Evolutionary conservation across 2,888 invertebrate species (phyloP), one percentile per base, ranked within the genome.

Genomic region (Gortyna flavago): DNA sequence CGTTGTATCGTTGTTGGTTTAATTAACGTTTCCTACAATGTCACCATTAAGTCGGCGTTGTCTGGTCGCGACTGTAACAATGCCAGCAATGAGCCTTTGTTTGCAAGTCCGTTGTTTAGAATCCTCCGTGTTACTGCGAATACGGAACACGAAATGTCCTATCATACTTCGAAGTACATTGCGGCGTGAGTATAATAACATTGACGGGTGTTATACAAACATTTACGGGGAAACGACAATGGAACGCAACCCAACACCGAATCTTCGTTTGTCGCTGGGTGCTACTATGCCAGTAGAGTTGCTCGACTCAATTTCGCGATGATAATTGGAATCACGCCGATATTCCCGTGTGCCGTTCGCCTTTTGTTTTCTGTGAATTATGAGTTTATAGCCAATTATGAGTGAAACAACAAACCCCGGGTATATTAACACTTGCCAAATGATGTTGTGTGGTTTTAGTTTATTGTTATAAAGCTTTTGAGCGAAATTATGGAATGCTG

Each of bases 21-120:
- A 95, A 96, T 95, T 95, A 95, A 95, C 93, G 92, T 94, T 95
- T 94, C 93, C 95, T 94, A 93, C 92, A 93, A 94, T 95, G 95
- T 95, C 94, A 95, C 93, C 93, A 95, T 95, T 95, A 95, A 94
- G 93, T 91, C 93, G 87, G 88, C 88, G 93, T 93, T 91, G 93
- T 93, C 91, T 92, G 91, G 89, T 89, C 91, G 92, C 84, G 82
- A 86, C 87, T 90, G 90, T 90, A 92, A 94, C 93, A 93, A 93
- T 93, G 89, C 89, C 83, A 85, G 88, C 89, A 89, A 89, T 91
- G 89, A 88, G 91, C 91, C 94, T 94, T 95, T 95, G 95, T 95
- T 95, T 92, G 91, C 89, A 80, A 87, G 80, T 86, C 87, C 87
- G 89, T 91, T 90, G 90, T 89, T 88, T 89, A 87, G 86, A 84